Conservation (phyloP, 2,888 invertebrate genomes). For the Prenolepis imparis region DNA sequence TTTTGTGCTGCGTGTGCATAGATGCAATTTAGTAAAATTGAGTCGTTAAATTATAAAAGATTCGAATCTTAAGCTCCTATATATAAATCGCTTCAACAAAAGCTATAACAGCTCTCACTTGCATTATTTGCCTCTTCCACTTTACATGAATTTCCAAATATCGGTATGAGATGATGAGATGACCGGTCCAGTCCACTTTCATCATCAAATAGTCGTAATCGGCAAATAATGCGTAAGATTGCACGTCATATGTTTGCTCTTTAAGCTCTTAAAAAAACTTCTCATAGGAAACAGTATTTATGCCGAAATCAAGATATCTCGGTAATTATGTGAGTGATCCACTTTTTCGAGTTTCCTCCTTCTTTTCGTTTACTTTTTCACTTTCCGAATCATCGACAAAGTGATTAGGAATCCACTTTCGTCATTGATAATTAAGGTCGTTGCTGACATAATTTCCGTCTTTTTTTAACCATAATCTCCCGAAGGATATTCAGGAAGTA, state of each 20-base stretch:
- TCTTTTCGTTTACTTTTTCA: slow-evolving; percentile 15
- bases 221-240: not conserved
- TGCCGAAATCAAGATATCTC: not conserved
- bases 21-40: not conserved
- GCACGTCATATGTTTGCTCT: not conserved
- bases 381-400: slow-evolving; percentile 33
- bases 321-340: slow-evolving; percentile 26
- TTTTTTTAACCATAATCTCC: not conserved
- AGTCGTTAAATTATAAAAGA: not conserved
- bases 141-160: slow-evolving; percentile 15
- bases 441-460: slow-evolving; percentile 15
- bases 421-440: slow-evolving; percentile 15
- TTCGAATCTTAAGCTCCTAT: not conserved
- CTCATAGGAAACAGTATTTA: not conserved
- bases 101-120: not conserved
- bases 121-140: not conserved
- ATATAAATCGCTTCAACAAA: not conserved
- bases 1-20: not conserved
- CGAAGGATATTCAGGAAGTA: not conserved
- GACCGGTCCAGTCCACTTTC: not conserved
- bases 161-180: not conserved
- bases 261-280: not conserved
- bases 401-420: slow-evolving; percentile 36
- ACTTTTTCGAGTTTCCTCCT: slow-evolving; percentile 43
- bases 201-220: not conserved